Conservation (phyloP, 2,113 vertebrate species). For the Larimichthys crocea region DNA sequence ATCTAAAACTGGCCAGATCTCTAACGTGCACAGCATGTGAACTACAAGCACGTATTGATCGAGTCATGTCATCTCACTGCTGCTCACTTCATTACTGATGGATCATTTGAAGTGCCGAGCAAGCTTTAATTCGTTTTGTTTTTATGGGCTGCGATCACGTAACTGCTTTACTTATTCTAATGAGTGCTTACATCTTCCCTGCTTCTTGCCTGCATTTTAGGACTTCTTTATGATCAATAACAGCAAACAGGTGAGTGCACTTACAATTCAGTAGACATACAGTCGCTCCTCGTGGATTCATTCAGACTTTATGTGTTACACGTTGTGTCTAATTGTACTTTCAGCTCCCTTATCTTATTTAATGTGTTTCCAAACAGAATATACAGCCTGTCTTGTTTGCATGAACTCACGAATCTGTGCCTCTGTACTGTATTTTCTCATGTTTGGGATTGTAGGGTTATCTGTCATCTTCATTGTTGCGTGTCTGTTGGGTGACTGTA, state of each 20-base stretch:
- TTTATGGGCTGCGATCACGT: slow-evolving; percentile 87
- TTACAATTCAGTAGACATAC: slow-evolving; percentile 26
- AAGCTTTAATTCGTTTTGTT: slow-evolving; percentile 66
- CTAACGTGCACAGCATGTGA: slow-evolving; percentile 64
- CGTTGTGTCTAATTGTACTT: not conserved
- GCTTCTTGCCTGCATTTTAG: slow-evolving; percentile 96
- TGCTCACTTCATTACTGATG: slow-evolving; percentile 65
- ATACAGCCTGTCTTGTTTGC: slow-evolving; percentile 1
- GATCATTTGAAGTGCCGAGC: slow-evolving; percentile 54
- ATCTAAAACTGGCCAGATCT: slow-evolving; percentile 2
- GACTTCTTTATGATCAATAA: slow-evolving; percentile 99
- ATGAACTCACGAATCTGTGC: slow-evolving; percentile 3
- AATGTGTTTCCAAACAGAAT: not conserved
- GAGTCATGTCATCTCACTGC: slow-evolving; percentile 37
- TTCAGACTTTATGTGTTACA: slow-evolving; percentile 3
- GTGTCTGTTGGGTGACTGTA: slow-evolving; percentile 11
- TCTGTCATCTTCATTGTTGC: not conserved
- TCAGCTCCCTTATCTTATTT: not conserved
- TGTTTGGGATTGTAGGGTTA: not conserved
- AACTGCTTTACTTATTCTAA: slow-evolving; percentile 90
- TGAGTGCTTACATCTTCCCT: slow-evolving; percentile 91
- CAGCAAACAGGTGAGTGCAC: slow-evolving; percentile 96
- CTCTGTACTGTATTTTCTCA: not conserved
- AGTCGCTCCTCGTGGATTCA: not conserved
- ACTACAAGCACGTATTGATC: slow-evolving; percentile 31